Base-by-base conservation (phyloP, 2,888 invertebrate genomes). In the Rhamphomyia laevipes region DNA sequence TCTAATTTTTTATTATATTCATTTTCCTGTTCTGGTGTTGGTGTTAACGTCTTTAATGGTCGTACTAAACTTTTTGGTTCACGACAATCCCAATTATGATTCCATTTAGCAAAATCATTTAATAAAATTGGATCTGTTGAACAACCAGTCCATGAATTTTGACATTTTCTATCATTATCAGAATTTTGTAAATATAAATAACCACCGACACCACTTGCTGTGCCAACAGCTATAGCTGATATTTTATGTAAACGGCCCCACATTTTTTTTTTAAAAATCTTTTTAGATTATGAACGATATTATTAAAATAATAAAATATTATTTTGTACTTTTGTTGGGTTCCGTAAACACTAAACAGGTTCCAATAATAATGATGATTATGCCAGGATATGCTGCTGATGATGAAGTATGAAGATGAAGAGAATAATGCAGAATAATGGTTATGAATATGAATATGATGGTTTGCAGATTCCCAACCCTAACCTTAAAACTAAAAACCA, bases 31-130 rank as follows among this genome's bases (percentile, higher is more conserved):
- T 80, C 77, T 0, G 73, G 69, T 3, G 63, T 61, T 2, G 61
- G 59, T 38, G 68, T 61, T 17, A 43, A 38, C 43, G 68, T 63
- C 54, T 70, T 71, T 30, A 66, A 59, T 2, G 86, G 86, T 53
- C 80, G 80, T 0, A 84, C 76, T 52, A 87, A 66, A 57, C 78
- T 78, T 53, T 78, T 77, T 3, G 91, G 88, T 53, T 85, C 82
- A 33, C 91, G 77, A 62, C 87, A 85, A 67, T 93, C 93, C 93
- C 93, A 93, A 70, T 93, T 90, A 47, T 72, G 73, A 59, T 92
- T 85, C 93, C 93, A 93, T 62, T 80, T 78, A 0, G 82, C 74
- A 51, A 72, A 73, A 11, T 51, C 48, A 0, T 60, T 55, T 41
- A 56, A 59, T 4, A 67, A 48, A 23, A 37, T 9, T 3, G 11